These are phyloP conservation scores for Dromococcyx pavoninus DNA, from an alignment of 2,797 vertebrate genomes.

Conservation along the genomic window DNA sequence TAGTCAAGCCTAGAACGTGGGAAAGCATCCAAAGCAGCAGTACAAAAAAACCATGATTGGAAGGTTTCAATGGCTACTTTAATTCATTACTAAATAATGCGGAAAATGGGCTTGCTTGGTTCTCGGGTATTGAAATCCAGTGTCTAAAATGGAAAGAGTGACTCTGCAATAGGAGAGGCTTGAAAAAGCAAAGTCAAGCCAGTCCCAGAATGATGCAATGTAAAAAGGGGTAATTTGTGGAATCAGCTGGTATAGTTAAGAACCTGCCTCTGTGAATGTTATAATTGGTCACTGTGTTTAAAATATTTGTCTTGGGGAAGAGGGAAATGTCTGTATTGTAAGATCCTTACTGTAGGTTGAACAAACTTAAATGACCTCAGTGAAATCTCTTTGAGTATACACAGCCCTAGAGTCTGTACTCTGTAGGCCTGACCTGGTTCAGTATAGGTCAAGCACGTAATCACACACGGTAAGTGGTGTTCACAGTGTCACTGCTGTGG, in stretches of 20 bases:
- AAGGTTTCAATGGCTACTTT: neutral
- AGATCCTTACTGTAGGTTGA: neutral
- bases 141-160: neutral
- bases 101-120: neutral
- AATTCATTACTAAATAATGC: neutral
- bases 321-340: neutral
- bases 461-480: neutral
- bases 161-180: neutral
- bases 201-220: neutral
- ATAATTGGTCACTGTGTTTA: neutral
- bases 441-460: neutral
- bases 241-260: neutral
- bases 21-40: neutral
- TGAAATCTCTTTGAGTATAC: neutral
- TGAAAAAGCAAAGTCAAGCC: neutral
- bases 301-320: conserved; percentile 1
- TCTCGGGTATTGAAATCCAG: neutral
- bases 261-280: neutral
- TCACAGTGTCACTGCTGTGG: neutral
- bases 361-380: neutral
- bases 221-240: neutral
- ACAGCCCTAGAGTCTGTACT: neutral
- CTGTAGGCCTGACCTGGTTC: neutral
- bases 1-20: neutral
- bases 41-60: neutral